A percentile compares a stretch with the other conserved stretches of the same genome.
Evolutionary conservation across 2,888 invertebrate species (phyloP).

Genomic region (Oxystoma pomonae): DNA sequence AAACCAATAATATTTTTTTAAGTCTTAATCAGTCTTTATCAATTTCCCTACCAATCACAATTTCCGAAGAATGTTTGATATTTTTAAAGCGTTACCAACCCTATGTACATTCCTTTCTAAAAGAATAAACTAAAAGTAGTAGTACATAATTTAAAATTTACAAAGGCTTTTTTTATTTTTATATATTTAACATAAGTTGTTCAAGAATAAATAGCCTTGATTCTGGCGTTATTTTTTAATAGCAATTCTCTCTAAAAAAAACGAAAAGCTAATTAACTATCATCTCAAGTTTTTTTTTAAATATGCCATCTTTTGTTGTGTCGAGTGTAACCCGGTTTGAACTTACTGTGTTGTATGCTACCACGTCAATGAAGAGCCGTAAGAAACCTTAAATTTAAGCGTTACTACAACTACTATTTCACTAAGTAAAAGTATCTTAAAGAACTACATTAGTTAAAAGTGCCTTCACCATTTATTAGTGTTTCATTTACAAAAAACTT

Average conservation of each 20-base stretch:
- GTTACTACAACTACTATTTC: conserved; percentile 36
- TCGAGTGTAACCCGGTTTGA: conserved; percentile 38
- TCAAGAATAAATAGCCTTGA: too few species aligned
- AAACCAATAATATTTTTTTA: conserved; percentile 25
- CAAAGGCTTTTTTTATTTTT: too few species aligned
- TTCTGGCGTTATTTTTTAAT: too few species aligned
- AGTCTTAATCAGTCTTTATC: conserved; percentile 44
- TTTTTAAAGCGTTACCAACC: background rate
- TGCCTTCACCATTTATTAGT: conserved; percentile 48
- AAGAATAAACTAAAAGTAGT: background rate
- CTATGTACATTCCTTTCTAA: conserved; percentile 3
- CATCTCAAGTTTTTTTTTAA: conserved; percentile 35
- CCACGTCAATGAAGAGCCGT: conserved; percentile 47
- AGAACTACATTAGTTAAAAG: conserved; percentile 46
- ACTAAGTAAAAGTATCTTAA: conserved; percentile 42
- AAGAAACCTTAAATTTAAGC: conserved; percentile 35
- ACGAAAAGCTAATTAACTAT: background rate
- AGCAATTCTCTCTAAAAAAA: too few species aligned
- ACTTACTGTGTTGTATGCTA: conserved; percentile 44
- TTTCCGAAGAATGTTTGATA: background rate
- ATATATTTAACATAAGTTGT: too few species aligned
- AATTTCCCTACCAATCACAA: conserved; percentile 44
- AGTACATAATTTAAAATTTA: background rate
- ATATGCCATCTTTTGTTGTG: conserved; percentile 41
- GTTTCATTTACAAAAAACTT: conserved; percentile 47